Percentiles rank a stretch among this genome's conserved stretches.
Evolutionary conservation across 2,888 invertebrate species (phyloP).

Genomic region (Callimorpha dominula): DNA sequence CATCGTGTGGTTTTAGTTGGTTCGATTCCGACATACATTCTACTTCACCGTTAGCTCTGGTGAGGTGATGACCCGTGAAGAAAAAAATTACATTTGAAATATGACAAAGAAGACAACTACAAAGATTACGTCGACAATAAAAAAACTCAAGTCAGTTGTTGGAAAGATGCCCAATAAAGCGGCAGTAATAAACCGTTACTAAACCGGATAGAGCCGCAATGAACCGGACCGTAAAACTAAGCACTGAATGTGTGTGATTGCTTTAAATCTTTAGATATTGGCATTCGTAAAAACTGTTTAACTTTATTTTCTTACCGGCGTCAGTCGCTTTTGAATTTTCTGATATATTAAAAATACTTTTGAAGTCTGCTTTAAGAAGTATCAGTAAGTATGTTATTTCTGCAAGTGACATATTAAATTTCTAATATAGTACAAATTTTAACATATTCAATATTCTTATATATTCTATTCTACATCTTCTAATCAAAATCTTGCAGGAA

Average conservation of each 20-base stretch:
- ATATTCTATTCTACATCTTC: too few species aligned
- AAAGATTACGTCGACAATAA: background rate
- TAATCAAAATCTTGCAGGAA: too few species aligned
- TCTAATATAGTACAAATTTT: too few species aligned
- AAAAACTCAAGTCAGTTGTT: background rate
- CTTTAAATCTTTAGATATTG: constrained; percentile 5
- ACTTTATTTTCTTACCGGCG: constrained; percentile 4
- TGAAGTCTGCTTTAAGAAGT: background rate
- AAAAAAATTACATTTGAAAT: too few species aligned
- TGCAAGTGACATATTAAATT: background rate
- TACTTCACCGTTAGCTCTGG: too few species aligned
- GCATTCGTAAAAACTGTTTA: constrained; percentile 4
- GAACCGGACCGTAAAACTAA: background rate
- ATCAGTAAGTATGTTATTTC: background rate
- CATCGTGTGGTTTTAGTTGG: too few species aligned
- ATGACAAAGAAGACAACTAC: background rate
- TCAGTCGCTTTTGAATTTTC: background rate
- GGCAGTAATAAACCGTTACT: constrained; percentile 1
- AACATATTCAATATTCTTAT: too few species aligned
- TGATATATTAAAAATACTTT: constrained; percentile 15
- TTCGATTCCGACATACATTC: too few species aligned
- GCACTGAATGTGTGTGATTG: constrained; percentile 1
- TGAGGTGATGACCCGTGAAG: too few species aligned
- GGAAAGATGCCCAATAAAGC: background rate
- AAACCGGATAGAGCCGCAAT: background rate